Base-by-base conservation (phyloP, 2,888 invertebrate species). In the Parelbella ahira region DNA sequence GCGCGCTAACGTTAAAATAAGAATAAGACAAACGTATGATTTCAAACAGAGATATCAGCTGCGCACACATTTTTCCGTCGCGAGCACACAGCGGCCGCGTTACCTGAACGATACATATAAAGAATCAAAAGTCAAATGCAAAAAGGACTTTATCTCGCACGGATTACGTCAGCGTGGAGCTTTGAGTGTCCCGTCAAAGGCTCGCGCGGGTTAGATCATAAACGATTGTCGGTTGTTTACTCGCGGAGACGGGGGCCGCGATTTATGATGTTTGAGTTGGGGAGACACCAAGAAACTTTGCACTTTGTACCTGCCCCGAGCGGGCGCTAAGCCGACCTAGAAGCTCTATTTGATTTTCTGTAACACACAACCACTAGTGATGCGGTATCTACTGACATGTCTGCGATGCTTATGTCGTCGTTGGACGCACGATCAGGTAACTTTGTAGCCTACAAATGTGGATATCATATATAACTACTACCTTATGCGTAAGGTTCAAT, bases 261-360 rank as follows among this genome's bases (percentile, higher is more conserved):
- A 68, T 67, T 74, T 72, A 72, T 73, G 65, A 73, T 76, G 72
- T 78, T 77, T 78, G 74, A 66, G 56, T 65, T 70, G 53, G 50
- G 55, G 50, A 54, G 53, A 58, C 48, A 49, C 54, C 47, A 45
- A 47, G 47, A 37, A 45, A 48, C 50, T 52, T 46, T 36, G 47
- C 50, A 49, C 53, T 53, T 44, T 47, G 53, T 41, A 54, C 53
- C 50, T 47, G 44, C 39, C 39, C 45, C 10, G 27, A 41, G 27
- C 27, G 33, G 12, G 20, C 33, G 41, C 41, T 41, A 41, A 33
- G 41, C 33, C 41, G 33, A 41, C 41, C 33, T 41, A 41, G 27
- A n/a, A 27, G 13, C 25, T 33, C 41, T 41, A 33, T 41, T 41
- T 41, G 41, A 41, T 39, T 12, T 25, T 1, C 25, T 27, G 41